These are phyloP conservation scores for Zaprionus vittiger DNA, from an alignment of 1,140 invertebrate genomes.

Conservation along the genomic window DNA sequence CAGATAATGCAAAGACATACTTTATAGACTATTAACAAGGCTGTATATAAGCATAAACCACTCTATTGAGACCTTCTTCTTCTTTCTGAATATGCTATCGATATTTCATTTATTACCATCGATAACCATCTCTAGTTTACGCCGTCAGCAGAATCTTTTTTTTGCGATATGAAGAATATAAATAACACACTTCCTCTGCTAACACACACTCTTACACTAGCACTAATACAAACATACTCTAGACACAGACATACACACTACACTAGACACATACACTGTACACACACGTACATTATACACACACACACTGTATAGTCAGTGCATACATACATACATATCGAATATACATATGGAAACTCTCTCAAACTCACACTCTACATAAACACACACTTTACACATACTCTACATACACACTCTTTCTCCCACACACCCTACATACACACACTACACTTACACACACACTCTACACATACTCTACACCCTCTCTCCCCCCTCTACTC, in stretches of 20 bases:
- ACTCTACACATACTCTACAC: neutral
- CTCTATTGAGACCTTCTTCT: too few relatives aligned
- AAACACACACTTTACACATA: neutral
- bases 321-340: too few relatives aligned
- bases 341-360: too few relatives aligned
- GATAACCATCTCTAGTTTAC: too few relatives aligned
- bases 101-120: too few relatives aligned
- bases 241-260: too few relatives aligned
- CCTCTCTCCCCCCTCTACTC: neutral
- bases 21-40: too few relatives aligned
- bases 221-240: neutral
- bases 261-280: neutral
- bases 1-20: too few relatives aligned
- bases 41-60: too few relatives aligned
- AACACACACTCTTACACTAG: slow-evolving; percentile 7
- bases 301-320: too few relatives aligned
- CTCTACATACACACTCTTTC: neutral
- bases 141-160: too few relatives aligned
- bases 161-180: neutral
- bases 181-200: slow-evolving; percentile 10
- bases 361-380: neutral
- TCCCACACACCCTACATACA: neutral
- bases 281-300: neutral
- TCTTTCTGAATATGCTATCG: too few relatives aligned
- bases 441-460: neutral